Evolutionary conservation across 2,888 invertebrate species (phyloP).

Genomic region (Noctuana brunneofusca): DNA sequence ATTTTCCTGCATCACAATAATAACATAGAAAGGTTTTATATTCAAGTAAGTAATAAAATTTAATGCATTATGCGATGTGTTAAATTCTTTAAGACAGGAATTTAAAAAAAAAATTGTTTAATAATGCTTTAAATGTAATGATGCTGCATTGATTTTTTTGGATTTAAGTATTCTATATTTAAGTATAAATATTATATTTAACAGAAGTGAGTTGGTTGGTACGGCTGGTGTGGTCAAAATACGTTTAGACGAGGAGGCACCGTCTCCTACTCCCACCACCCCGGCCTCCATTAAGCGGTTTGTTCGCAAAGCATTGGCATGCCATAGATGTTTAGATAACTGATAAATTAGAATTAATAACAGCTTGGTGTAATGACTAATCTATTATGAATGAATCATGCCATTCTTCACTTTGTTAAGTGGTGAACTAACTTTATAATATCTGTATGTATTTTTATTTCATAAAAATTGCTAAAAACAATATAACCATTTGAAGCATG

Average conservation of each 20-base stretch:
- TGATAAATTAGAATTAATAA: conserved; percentile 20
- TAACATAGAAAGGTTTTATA: too few relatives aligned
- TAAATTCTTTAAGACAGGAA: too few relatives aligned
- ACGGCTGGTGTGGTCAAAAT: conserved; percentile 84
- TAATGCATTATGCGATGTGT: too few relatives aligned
- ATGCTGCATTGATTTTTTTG: neutral
- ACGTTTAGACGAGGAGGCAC: conserved; percentile 77
- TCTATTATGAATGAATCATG: conserved; percentile 11
- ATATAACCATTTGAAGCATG: too few relatives aligned
- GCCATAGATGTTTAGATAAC: conserved; percentile 47
- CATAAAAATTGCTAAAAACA: too few relatives aligned
- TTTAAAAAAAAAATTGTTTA: too few relatives aligned
- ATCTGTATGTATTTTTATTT: neutral
- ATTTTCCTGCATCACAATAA: too few relatives aligned
- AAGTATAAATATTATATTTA: conserved; percentile 55
- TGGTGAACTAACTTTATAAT: conserved; percentile 16
- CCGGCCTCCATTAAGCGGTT: conserved; percentile 82
- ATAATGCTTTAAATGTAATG: too few relatives aligned
- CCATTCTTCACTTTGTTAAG: conserved; percentile 10
- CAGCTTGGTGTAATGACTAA: conserved; percentile 29
- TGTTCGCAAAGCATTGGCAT: conserved; percentile 67
- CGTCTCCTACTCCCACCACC: conserved; percentile 78
- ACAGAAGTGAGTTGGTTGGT: conserved; percentile 85
- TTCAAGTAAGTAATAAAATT: too few relatives aligned
- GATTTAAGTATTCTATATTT: neutral